These are phyloP conservation scores for Danionella cerebrum DNA, from an alignment of 2,113 vertebrate genomes.

Conservation along the genomic window DNA sequence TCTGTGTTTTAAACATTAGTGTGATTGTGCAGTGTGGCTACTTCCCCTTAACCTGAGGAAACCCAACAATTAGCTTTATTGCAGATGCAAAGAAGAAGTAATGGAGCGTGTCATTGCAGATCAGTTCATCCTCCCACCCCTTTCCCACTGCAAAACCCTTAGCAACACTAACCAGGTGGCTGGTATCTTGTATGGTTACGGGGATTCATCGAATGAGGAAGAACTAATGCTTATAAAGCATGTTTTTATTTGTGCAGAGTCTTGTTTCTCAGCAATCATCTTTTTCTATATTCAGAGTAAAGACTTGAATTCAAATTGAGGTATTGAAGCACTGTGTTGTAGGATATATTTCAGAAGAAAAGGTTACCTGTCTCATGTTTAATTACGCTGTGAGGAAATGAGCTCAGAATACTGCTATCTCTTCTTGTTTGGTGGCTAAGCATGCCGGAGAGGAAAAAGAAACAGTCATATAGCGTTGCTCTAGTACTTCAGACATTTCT, in stretches of 20 bases:
- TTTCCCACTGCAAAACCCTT: not conserved
- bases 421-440: not conserved
- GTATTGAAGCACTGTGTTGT: not conserved
- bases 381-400: conserved; percentile 1
- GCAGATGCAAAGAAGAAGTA: conserved; percentile 60
- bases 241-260: not conserved
- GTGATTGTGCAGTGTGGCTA: conserved; percentile 6
- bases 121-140: conserved; percentile 47
- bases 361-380: conserved; percentile 14
- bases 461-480: not conserved
- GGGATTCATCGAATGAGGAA: not conserved
- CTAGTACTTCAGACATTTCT: conserved; percentile 16
- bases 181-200: not conserved
- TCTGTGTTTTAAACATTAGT: not conserved
- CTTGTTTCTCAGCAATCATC: not conserved
- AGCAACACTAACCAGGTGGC: not conserved
- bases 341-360: not conserved
- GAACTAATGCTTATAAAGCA: not conserved
- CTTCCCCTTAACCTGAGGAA: conserved; percentile 32
- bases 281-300: not conserved
- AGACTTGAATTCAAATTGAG: not conserved
- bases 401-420: conserved; percentile 13
- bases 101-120: conserved; percentile 60
- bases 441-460: not conserved
- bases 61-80: conserved; percentile 59